Percentiles rank a stretch among this genome's conserved stretches.
These are phyloP conservation scores for Thecocarcelia acutangulata DNA, from an alignment of 2,888 invertebrate genomes.

Conservation along the genomic window DNA sequence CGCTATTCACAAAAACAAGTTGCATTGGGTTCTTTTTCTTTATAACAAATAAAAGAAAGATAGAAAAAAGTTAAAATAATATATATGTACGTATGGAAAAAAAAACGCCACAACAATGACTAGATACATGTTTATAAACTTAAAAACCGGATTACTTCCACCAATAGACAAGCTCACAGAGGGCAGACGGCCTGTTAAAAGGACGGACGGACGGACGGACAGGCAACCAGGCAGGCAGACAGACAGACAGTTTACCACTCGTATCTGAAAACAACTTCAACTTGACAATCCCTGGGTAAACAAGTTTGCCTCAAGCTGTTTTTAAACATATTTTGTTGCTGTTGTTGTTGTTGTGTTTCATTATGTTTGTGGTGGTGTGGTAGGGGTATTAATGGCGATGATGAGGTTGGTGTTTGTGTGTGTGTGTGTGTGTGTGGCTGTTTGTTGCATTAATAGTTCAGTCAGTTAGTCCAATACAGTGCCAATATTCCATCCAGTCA, in stretches of 20 bases:
- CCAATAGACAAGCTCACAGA: constrained; percentile 34
- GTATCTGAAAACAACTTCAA: constrained; percentile 67
- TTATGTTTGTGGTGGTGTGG: neutral
- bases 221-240: neutral
- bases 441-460: constrained; percentile 55
- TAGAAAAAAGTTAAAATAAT: constrained; percentile 5
- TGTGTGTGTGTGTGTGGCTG: constrained; percentile 36
- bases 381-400: neutral
- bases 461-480: constrained; percentile 18
- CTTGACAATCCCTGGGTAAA: constrained; percentile 71
- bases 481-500: constrained; percentile 18
- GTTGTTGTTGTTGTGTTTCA: constrained; percentile 34
- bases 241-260: constrained; percentile 3
- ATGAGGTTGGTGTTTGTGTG: constrained; percentile 5
- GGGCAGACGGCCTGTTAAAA: constrained; percentile 1
- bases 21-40: constrained; percentile 63
- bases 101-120: constrained; percentile 47
- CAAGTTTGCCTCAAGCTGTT: constrained; percentile 68
- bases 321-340: constrained; percentile 1
- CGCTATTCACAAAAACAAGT: constrained; percentile 23
- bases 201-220: neutral
- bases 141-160: constrained; percentile 66
- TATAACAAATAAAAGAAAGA: constrained; percentile 58
- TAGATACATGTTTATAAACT: constrained; percentile 60
- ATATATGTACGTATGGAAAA: neutral